phyloP scores from a whole-genome alignment of 2,797 vertebrate species.

The Ara ararauna region DNA sequence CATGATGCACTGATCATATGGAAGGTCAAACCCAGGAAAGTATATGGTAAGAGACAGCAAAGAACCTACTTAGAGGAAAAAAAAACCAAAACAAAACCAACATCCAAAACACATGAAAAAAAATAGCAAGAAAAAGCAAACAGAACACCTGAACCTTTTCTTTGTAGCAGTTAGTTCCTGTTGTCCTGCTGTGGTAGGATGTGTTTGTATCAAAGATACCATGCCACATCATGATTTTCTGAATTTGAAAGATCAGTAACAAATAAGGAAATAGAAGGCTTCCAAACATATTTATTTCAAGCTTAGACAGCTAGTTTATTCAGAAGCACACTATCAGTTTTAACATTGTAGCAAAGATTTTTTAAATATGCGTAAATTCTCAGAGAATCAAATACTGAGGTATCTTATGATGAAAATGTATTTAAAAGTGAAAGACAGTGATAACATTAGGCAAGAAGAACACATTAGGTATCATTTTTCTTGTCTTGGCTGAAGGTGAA shows the following conservation, averaged over 20 bases:
- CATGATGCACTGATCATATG: not conserved
- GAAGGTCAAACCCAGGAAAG: not conserved
- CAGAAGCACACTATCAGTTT: not conserved
- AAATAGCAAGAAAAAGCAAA: not conserved
- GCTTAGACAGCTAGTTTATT: not conserved
- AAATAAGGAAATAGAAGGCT: not conserved
- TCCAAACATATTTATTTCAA: not conserved
- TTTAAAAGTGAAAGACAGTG: not conserved
- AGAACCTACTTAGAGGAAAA: not conserved
- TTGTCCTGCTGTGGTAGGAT: not conserved
- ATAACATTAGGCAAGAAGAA: not conserved
- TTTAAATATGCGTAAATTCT: not conserved
- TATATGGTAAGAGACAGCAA: not conserved
- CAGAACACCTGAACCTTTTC: not conserved
- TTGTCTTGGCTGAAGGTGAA: not conserved
- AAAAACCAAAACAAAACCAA: not conserved
- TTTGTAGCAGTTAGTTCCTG: not conserved
- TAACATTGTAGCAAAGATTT: not conserved
- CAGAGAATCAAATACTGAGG: not conserved
- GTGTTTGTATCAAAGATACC: not conserved
- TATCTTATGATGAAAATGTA: not conserved
- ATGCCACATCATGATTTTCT: not conserved
- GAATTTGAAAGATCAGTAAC: not conserved
- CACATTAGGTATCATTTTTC: not conserved
- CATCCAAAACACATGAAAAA: accelerated